A percentile compares a stretch with the other conserved stretches of the same genome.
Conservation (phyloP, 2,113 vertebrate species). For the Corythaeola cristata region DNA sequence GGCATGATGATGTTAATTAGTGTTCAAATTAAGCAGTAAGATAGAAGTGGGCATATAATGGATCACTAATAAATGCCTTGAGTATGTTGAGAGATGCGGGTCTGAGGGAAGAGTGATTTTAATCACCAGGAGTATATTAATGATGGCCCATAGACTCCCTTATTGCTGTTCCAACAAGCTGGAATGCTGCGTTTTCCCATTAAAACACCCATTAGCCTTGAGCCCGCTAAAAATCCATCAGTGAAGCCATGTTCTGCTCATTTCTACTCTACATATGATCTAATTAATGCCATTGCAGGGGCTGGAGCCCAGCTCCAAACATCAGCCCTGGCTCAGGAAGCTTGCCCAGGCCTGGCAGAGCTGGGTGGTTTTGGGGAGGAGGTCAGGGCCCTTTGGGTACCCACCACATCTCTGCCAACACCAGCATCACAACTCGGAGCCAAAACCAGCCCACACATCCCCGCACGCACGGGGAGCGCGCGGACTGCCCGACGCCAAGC, state of each 20-base stretch:
- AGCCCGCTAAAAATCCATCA: conserved; percentile 23
- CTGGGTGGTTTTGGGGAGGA: neutral
- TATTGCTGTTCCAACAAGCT: conserved; percentile 35
- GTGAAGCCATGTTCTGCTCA: neutral
- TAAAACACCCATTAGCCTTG: conserved; percentile 49
- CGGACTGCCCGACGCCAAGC: rapidly evolving
- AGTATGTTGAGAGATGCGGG: neutral
- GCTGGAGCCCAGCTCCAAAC: neutral
- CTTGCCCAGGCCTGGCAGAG: neutral
- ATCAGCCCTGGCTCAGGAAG: neutral
- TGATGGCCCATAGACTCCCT: conserved; percentile 39
- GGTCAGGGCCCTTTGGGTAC: neutral
- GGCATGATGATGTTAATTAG: conserved; percentile 53
- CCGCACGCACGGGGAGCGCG: rapidly evolving
- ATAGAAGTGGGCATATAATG: conserved; percentile 51
- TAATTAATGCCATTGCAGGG: neutral
- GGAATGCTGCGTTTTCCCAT: conserved; percentile 44
- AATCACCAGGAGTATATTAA: conserved; percentile 60
- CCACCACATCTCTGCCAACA: neutral
- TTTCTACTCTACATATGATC: neutral
- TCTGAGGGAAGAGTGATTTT: conserved; percentile 52
- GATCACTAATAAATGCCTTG: conserved; percentile 41
- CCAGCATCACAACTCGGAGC: neutral
- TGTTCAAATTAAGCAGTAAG: conserved; percentile 63
- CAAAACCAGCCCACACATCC: neutral